Percentiles rank a stretch among this genome's conserved stretches.
phyloP scores from a whole-genome alignment of 1,140 invertebrate genomes.

The Thereuonema tuberculata region DNA sequence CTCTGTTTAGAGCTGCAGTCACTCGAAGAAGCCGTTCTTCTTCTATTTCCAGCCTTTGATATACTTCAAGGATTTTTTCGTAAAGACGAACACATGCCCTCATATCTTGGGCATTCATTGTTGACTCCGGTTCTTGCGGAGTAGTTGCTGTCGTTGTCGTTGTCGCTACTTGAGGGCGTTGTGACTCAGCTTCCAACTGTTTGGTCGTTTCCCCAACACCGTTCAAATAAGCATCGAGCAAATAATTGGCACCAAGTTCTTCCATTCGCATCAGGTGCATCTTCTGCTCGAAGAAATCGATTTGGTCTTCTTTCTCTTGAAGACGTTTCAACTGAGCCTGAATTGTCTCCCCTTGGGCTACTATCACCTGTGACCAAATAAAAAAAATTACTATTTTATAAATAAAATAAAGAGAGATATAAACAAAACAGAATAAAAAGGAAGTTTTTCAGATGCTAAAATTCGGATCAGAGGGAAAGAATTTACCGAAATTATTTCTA shows the following conservation, averaged over 20 bases:
- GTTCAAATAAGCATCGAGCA: constrained; percentile 65
- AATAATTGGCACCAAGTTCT: constrained; percentile 62
- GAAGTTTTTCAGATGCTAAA: too few relatives aligned
- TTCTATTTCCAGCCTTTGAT: neutral
- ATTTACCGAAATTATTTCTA: too few relatives aligned
- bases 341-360: constrained; percentile 67
- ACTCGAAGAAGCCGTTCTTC: neutral
- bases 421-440: too few relatives aligned
- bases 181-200: too few relatives aligned
- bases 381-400: neutral
- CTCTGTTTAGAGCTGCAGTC: neutral
- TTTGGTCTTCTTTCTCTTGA: constrained; percentile 59
- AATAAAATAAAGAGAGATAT: too few relatives aligned
- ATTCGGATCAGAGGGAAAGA: too few relatives aligned
- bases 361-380: constrained; percentile 35
- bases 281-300: constrained; percentile 57
- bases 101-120: too few relatives aligned
- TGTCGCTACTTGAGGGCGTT: neutral
- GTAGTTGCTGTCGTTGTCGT: neutral
- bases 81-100: neutral
- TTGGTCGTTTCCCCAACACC: too few relatives aligned
- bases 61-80: neutral
- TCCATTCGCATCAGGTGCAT: constrained; percentile 51
- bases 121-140: neutral
- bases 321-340: constrained; percentile 47